phyloP scores from a whole-genome alignment of 2,888 invertebrate species.

The Lepas anatifera region DNA sequence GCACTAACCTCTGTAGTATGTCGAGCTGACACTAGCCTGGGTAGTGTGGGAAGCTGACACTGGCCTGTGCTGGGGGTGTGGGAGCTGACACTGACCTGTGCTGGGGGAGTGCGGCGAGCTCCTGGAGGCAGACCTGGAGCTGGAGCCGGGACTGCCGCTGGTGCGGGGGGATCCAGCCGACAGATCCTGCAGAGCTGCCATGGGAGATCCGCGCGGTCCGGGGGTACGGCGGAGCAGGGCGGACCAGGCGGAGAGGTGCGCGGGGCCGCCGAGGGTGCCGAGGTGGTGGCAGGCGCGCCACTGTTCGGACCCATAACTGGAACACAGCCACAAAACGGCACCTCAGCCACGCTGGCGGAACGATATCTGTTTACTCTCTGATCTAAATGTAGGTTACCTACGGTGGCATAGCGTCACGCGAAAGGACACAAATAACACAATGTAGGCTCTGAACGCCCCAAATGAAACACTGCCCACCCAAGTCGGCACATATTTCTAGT shows the following conservation, averaged over 20 bases:
- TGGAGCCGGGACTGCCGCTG: slow-evolving; percentile 68
- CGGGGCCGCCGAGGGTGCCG: slow-evolving; percentile 21
- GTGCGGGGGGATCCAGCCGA: slow-evolving; percentile 29
- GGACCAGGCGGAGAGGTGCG: slow-evolving; percentile 45
- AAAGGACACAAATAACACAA: too few species aligned
- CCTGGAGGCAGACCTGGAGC: slow-evolving; percentile 75
- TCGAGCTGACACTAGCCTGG: slow-evolving; percentile 29
- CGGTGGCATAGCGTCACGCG: too few species aligned
- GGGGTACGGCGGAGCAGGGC: slow-evolving; percentile 46
- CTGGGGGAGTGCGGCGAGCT: slow-evolving; percentile 46
- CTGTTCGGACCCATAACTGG: neutral
- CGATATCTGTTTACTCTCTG: too few species aligned
- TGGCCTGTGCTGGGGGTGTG: slow-evolving; percentile 30
- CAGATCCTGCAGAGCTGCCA: slow-evolving; percentile 24
- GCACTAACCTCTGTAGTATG: too few species aligned
- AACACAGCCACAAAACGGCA: neutral
- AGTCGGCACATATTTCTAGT: too few species aligned
- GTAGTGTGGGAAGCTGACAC: slow-evolving; percentile 71
- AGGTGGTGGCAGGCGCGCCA: neutral
- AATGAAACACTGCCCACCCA: too few species aligned
- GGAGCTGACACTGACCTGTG: slow-evolving; percentile 42
- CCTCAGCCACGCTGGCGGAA: too few species aligned
- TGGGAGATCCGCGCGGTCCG: slow-evolving; percentile 16
- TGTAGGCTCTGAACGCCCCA: too few species aligned
- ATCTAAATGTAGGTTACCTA: too few species aligned